Evolutionary conservation across 37 sponge, comb jelly and placozoan genomes (phyloP).

Genomic region (Crambe crambe): DNA sequence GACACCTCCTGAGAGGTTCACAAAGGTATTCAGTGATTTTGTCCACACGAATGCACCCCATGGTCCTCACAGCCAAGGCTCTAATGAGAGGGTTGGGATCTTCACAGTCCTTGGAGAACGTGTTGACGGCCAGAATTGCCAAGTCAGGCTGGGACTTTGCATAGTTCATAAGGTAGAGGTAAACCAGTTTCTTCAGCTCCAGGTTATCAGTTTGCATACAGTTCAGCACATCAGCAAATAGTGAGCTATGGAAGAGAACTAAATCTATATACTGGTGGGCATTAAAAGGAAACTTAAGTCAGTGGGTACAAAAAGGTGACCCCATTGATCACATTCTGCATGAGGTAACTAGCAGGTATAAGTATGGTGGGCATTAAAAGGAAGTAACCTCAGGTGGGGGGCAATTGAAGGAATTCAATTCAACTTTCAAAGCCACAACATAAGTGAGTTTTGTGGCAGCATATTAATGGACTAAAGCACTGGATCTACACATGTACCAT

Average conservation of each 20-base stretch:
- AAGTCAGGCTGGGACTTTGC: slow-evolving; percentile 98
- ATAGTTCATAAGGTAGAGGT: slow-evolving; percentile 99
- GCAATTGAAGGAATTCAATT: too few species aligned
- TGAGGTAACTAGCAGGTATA: too few species aligned
- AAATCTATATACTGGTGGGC: neutral
- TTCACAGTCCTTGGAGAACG: slow-evolving; percentile 96
- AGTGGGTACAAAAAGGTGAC: too few species aligned
- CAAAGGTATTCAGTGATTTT: slow-evolving; percentile 97
- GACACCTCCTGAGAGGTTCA: slow-evolving; percentile 93
- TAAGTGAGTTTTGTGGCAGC: too few species aligned
- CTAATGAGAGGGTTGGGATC: slow-evolving; percentile 94
- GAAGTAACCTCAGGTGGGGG: too few species aligned
- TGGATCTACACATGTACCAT: too few species aligned
- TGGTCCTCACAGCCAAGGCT: slow-evolving; percentile 93
- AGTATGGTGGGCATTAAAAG: too few species aligned
- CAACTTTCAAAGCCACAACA: too few species aligned
- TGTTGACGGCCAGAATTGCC: slow-evolving; percentile 98
- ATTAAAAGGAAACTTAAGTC: neutral
- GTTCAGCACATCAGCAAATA: slow-evolving; percentile 97
- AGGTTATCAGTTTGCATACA: slow-evolving; percentile 99
- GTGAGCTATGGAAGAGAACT: slow-evolving; percentile 48
- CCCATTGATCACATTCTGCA: too few species aligned
- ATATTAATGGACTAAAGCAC: too few species aligned
- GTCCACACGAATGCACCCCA: slow-evolving; percentile 98
- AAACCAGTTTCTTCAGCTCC: slow-evolving; percentile 99